Evolutionary conservation across 2,113 vertebrate species (phyloP).

Genomic region (Sarotherodon lohbergeri): DNA sequence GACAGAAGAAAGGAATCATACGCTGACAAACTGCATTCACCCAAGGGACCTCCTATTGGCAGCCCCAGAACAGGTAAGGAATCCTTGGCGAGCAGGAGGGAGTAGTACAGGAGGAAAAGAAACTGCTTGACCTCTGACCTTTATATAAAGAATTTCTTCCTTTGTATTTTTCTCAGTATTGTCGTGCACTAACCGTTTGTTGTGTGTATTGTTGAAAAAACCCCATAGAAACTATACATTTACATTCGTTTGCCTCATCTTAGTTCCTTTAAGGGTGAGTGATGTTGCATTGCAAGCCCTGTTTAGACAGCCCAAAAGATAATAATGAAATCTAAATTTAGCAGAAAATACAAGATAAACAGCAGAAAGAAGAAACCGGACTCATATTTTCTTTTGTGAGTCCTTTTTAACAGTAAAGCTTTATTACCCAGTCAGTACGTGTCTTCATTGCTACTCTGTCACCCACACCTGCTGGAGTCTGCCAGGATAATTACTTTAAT

Average conservation of each 20-base stretch:
- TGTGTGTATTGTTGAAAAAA: background rate
- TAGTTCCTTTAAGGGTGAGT: background rate
- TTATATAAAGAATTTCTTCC: background rate
- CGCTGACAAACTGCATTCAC: constrained; percentile 3
- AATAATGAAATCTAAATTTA: background rate
- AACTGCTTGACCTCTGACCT: constrained; percentile 46
- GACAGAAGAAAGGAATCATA: constrained; percentile 55
- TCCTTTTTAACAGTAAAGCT: background rate
- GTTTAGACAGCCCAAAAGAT: background rate
- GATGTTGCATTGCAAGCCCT: background rate
- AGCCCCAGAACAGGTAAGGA: constrained; percentile 49
- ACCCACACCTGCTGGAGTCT: background rate
- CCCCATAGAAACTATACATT: background rate
- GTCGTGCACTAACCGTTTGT: background rate
- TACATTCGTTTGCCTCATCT: background rate
- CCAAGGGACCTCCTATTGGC: constrained; percentile 9
- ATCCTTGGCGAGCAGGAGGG: background rate
- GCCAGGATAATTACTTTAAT: background rate
- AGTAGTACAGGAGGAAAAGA: background rate
- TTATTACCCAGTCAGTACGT: background rate
- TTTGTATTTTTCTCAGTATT: background rate
- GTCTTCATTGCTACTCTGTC: background rate
- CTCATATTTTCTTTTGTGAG: background rate
- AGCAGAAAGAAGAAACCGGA: background rate
- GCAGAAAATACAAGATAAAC: background rate